Evolutionary conservation across 2,888 invertebrate species (phyloP), one percentile per base, ranked within the genome.

Genomic region (Trissoscelio sp.): DNA sequence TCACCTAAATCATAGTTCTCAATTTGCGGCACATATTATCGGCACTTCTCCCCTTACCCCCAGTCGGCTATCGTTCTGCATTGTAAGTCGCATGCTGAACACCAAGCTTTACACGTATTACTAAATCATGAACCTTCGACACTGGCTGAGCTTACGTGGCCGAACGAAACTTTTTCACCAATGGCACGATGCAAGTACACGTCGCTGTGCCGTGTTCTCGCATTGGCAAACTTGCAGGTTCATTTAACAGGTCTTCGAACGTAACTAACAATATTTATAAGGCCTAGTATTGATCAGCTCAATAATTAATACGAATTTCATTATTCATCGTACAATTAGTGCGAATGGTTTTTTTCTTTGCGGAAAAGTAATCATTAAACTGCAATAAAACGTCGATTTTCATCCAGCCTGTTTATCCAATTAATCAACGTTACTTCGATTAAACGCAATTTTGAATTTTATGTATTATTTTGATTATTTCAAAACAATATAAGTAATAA

Each of bases 41-140:
- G 55, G 48, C 39, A 53, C 74, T 77, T 73, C 70, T 67, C 72
- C 57, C 67, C 60, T 74, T 60, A 5, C 14, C 28, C 34, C 42
- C 24, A 22, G 14, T 14, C 11, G 66, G 31, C 48, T 57, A 79
- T 69, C 81, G 67, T 72, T 73, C 75, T 81, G 72, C 79, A 81
- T 78, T 78, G 83, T 83, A 81, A 83, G 81, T 84, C 83, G 78
- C 73, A 81, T 79, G 73, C 66, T 57, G 18, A 78, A 81, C 78
- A 70, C 67, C 66, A 64, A 86, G 83, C 83, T 84, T 82, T 83
- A 83, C 79, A 74, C 79, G 79, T 83, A 83, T 86, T 84, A 85
- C 81, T 84, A 82, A 84, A 81, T 84, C 83, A 83, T 81, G 79
- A 79, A 74, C 58, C 77, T 75, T 81, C 69, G 79, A 77, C 79